These are phyloP conservation scores for Avahi laniger DNA, from an alignment of 2,797 vertebrate genomes.

Conservation along the genomic window DNA sequence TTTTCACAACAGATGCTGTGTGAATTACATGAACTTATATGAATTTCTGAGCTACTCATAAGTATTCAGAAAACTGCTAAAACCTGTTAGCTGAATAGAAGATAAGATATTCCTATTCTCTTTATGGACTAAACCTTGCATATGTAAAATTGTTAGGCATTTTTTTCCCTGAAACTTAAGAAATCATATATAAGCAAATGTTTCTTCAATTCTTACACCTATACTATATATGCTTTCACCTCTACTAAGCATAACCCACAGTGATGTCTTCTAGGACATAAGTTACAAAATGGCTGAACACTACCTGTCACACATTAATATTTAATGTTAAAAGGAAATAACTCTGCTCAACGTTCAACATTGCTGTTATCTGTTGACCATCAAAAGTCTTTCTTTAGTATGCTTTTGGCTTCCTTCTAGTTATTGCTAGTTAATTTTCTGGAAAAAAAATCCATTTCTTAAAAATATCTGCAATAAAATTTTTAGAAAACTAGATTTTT, in stretches of 20 bases:
- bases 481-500: background rate
- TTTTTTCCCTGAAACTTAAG: slow-evolving; percentile 54
- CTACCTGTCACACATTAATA: background rate
- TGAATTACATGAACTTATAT: slow-evolving; percentile 88
- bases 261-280: background rate
- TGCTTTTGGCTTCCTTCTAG: background rate
- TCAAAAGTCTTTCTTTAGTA: background rate
- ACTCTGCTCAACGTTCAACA: background rate
- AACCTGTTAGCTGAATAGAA: slow-evolving; percentile 85
- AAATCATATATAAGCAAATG: slow-evolving; percentile 49
- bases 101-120: slow-evolving; percentile 85
- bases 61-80: slow-evolving; percentile 86
- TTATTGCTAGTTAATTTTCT: background rate
- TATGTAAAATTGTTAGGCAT: slow-evolving; percentile 77
- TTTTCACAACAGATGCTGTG: slow-evolving; percentile 90
- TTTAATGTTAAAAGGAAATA: background rate
- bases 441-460: background rate
- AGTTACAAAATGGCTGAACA: background rate
- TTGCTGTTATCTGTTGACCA: background rate
- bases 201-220: slow-evolving; percentile 13
- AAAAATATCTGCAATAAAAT: background rate
- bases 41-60: slow-evolving; percentile 86
- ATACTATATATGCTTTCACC: background rate
- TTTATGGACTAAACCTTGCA: slow-evolving; percentile 81
- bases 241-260: background rate